These are phyloP conservation scores for Tyria jacobaeae DNA, from an alignment of 2,888 invertebrate species.

Conservation along the genomic window DNA sequence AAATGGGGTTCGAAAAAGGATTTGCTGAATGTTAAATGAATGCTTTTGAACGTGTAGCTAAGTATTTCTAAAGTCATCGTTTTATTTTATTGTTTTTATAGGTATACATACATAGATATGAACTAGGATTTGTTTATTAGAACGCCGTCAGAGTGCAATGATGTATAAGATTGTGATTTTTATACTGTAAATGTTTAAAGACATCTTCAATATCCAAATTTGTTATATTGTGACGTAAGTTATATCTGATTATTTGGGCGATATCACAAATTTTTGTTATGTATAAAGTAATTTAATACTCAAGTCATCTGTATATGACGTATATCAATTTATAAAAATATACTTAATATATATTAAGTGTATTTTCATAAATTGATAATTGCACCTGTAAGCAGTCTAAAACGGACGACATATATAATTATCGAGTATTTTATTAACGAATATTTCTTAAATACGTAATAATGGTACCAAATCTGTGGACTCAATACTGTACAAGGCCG, in stretches of 20 bases:
- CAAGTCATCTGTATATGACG: neutral
- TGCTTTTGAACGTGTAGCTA: neutral
- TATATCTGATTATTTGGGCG: neutral
- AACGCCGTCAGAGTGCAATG: neutral
- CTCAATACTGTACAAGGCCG: no score
- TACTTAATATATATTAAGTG: neutral
- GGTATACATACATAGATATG: neutral
- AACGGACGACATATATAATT: neutral
- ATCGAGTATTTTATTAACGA: no score
- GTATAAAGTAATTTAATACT: constrained; percentile 1
- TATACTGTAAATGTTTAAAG: neutral
- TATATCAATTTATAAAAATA: no score
- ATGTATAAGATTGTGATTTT: neutral
- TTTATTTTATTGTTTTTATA: neutral
- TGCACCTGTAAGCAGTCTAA: neutral
- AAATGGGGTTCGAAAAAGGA: no score
- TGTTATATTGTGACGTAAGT: neutral
- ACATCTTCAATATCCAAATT: no score
- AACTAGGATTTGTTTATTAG: neutral
- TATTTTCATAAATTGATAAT: neutral
- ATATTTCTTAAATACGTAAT: no score
- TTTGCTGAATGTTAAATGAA: neutral
- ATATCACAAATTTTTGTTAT: neutral
- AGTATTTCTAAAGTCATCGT: neutral
- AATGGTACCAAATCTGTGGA: no score